A percentile compares a stretch with the other conserved stretches of the same genome.
These are phyloP conservation scores for Pelosia muscerda DNA, from an alignment of 2,888 invertebrate species.

Conservation along the genomic window DNA sequence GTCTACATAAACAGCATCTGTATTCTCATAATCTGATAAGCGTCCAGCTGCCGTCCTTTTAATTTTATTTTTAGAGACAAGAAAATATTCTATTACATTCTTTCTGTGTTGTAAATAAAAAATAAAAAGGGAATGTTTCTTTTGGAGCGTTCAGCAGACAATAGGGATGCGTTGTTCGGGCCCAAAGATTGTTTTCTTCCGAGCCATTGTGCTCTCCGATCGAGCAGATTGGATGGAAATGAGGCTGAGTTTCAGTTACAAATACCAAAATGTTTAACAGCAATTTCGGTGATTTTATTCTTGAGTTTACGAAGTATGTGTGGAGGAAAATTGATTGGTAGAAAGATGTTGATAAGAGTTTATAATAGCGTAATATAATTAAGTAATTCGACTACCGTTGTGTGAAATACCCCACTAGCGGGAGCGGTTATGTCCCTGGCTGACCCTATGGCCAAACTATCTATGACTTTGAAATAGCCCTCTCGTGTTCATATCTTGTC, in stretches of 20 bases:
- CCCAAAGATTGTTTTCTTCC: conserved; percentile 76
- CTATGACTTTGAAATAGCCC: no score
- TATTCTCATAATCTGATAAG: conserved; percentile 33
- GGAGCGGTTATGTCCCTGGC: no score
- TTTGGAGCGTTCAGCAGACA: conserved; percentile 47
- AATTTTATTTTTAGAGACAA: conserved; percentile 48
- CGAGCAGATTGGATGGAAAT: conserved; percentile 69
- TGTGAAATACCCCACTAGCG: no score
- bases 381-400: no score
- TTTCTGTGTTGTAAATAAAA: conserved; percentile 61
- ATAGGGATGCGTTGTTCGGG: conserved; percentile 59
- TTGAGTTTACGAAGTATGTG: neutral
- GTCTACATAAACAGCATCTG: conserved; percentile 6
- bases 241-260: conserved; percentile 57
- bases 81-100: conserved; percentile 45
- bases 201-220: conserved; percentile 69
- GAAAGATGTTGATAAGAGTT: neutral
- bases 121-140: conserved; percentile 54
- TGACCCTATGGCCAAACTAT: no score
- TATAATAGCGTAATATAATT: neutral
- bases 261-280: conserved; percentile 38
- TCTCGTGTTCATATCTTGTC: no score
- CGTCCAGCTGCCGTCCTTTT: conserved; percentile 32
- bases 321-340: neutral
- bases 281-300: conserved; percentile 11